These are phyloP conservation scores for Rhagium mordax DNA, from an alignment of 2,888 invertebrate species.

Conservation along the genomic window DNA sequence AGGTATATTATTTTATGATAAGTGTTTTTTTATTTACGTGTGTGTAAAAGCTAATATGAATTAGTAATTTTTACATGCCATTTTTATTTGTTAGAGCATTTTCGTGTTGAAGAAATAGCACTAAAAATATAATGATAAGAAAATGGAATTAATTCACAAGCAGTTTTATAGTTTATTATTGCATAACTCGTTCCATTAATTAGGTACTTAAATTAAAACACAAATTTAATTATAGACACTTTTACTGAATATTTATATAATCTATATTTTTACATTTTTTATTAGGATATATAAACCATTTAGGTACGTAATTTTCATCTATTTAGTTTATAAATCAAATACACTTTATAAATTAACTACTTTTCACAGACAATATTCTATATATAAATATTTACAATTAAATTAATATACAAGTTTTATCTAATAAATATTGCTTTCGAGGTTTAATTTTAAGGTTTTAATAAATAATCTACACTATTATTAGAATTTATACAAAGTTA, in stretches of 20 bases:
- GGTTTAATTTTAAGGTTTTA: conserved; percentile 47
- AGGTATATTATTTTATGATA: background rate
- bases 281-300: conserved; percentile 49
- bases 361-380: conserved; percentile 37
- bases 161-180: conserved; percentile 14
- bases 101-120: background rate
- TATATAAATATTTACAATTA: conserved; percentile 57
- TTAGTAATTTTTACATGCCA: background rate
- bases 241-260: conserved; percentile 54
- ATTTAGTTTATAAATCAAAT: conserved; percentile 21
- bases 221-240: conserved; percentile 47
- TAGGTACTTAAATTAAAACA: conserved; percentile 41
- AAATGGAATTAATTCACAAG: conserved; percentile 11
- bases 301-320: conserved; percentile 45
- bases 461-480: conserved; percentile 55
- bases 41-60: background rate
- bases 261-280: conserved; percentile 54
- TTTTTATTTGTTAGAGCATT: background rate
- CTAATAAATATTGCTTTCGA: conserved; percentile 62
- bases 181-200: conserved; percentile 31
- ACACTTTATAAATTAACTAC: conserved; percentile 36
- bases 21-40: background rate
- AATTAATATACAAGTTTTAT: conserved; percentile 45
- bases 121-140: conserved; percentile 6
- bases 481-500: conserved; percentile 38